A percentile compares a stretch with the other conserved stretches of the same genome.
These are phyloP conservation scores for Styela clava DNA, from an alignment of 23 tunicate species.

Conservation along the genomic window DNA sequence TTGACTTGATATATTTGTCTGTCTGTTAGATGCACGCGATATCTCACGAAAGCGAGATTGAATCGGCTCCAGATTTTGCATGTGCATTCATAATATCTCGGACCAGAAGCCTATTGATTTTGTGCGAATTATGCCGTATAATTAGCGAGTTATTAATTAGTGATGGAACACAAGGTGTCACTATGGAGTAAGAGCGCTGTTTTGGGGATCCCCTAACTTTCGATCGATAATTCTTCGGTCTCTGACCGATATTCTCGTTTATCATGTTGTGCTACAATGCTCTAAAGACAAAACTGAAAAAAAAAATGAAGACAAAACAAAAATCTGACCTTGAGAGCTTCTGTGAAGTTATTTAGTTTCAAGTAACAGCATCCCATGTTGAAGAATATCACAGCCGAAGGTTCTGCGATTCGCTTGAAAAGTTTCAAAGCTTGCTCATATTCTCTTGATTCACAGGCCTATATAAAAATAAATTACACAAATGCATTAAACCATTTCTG, in stretches of 20 bases:
- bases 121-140: too few relatives aligned
- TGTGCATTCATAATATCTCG: too few relatives aligned
- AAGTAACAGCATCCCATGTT: conserved; percentile 71
- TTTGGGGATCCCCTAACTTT: too few relatives aligned
- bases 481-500: background rate
- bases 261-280: background rate
- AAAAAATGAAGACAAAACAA: background rate
- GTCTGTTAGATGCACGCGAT: too few relatives aligned
- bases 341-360: conserved; percentile 35
- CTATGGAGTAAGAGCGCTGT: too few relatives aligned
- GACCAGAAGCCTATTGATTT: too few relatives aligned
- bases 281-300: background rate
- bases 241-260: background rate
- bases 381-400: conserved; percentile 48
- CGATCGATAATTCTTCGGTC: background rate
- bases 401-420: conserved; percentile 49
- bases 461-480: background rate
- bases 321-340: conserved; percentile 21
- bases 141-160: too few relatives aligned
- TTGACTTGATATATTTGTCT: too few relatives aligned
- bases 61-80: too few relatives aligned
- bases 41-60: too few relatives aligned
- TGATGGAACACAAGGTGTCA: too few relatives aligned
- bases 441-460: conserved; percentile 55
- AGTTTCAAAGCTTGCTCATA: conserved; percentile 42